Conservation (phyloP, 1,140 invertebrate genomes). For the Daktulosphaira vitifoliae region DNA sequence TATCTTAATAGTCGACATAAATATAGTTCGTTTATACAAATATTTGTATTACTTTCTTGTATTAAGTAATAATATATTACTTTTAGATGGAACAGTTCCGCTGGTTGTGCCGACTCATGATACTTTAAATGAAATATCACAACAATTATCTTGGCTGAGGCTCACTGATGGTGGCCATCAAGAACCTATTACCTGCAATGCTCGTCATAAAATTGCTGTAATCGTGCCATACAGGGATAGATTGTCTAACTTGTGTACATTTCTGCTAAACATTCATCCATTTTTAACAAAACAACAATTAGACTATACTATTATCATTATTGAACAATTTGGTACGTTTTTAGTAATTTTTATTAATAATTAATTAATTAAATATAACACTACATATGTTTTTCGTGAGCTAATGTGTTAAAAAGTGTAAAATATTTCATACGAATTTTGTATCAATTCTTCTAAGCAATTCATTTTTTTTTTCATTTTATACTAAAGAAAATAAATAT, state of each 20-base stretch:
- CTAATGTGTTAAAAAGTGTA: neutral
- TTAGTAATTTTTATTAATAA: constrained; percentile 28
- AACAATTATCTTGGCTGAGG: constrained; percentile 26
- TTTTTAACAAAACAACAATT: constrained; percentile 82
- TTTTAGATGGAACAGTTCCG: constrained; percentile 37
- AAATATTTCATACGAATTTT: too few relatives aligned
- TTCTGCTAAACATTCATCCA: constrained; percentile 83
- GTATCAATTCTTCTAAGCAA: too few relatives aligned
- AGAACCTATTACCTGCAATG: constrained; percentile 62
- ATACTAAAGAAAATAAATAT: too few relatives aligned
- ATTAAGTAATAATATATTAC: constrained; percentile 2
- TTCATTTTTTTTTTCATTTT: too few relatives aligned
- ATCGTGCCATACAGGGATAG: constrained; percentile 83
- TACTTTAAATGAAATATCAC: constrained; percentile 31
- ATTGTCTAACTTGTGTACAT: constrained; percentile 67
- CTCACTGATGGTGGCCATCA: constrained; percentile 64
- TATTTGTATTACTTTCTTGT: too few relatives aligned
- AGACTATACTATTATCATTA: constrained; percentile 87
- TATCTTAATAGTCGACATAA: too few relatives aligned
- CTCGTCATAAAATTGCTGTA: constrained; percentile 73
- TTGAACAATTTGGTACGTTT: constrained; percentile 76
- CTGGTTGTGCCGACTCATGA: constrained; percentile 27
- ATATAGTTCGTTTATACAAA: too few relatives aligned
- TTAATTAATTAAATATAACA: neutral
- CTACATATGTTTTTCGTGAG: neutral